Conservation (phyloP, 2,113 vertebrate species). For the Gambusia holbrooki region DNA sequence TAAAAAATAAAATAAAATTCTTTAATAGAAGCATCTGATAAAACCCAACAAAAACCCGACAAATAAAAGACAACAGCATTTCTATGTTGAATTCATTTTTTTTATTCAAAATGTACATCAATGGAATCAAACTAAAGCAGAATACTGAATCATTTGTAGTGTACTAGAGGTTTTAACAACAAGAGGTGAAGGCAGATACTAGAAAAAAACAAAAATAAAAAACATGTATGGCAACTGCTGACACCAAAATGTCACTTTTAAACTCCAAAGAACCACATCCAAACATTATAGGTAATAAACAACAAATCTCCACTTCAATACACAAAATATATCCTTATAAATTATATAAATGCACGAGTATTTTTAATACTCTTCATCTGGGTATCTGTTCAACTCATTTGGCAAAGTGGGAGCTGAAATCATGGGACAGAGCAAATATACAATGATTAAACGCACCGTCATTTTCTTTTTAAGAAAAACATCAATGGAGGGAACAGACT, state of each 20-base stretch:
- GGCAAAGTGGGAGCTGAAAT: conserved; percentile 66
- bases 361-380: conserved; percentile 64
- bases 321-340: conserved; percentile 86
- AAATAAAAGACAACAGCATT: conserved; percentile 22
- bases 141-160: conserved; percentile 67
- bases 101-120: conserved; percentile 86
- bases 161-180: conserved; percentile 63
- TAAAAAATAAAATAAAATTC: background rate
- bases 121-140: conserved; percentile 76
- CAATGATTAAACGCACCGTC: conserved; percentile 60
- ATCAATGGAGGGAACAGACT: conserved; percentile 47
- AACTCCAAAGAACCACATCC: conserved; percentile 68
- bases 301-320: conserved; percentile 80
- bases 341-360: conserved; percentile 81
- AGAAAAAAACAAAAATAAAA: conserved; percentile 48
- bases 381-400: conserved; percentile 73
- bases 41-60: background rate
- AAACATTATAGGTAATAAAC: conserved; percentile 77
- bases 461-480: conserved; percentile 40
- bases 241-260: conserved; percentile 75
- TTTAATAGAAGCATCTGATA: background rate
- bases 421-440: conserved; percentile 68
- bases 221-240: conserved; percentile 73
- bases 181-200: conserved; percentile 69
- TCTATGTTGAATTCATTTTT: conserved; percentile 46